phyloP scores from a whole-genome alignment of 2,797 vertebrate species.

The Fratercula arctica region DNA sequence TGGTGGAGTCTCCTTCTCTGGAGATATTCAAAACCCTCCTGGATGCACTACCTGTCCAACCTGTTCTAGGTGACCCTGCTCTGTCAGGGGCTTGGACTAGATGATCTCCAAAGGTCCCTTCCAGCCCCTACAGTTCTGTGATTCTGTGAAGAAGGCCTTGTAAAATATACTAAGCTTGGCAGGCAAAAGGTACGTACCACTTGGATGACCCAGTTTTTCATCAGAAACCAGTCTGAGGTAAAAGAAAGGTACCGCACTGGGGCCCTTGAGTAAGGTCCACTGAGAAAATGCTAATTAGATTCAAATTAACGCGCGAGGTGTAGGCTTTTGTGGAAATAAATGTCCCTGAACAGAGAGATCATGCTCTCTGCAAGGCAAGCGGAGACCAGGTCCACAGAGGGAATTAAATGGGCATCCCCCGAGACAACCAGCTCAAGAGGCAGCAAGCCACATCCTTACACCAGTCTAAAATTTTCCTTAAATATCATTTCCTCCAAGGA shows the following conservation, averaged over 20 bases:
- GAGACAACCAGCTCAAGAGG: not conserved
- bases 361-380: rapidly evolving
- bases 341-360: not conserved
- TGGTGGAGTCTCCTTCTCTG: not conserved
- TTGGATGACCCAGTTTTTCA: not conserved
- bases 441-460: not conserved
- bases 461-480: not conserved
- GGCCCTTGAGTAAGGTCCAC: not conserved
- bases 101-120: not conserved
- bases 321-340: not conserved
- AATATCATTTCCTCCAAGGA: not conserved
- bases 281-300: not conserved
- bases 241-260: not conserved
- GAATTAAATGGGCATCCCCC: not conserved
- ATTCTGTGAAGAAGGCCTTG: not conserved
- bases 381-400: rapidly evolving
- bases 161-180: not conserved
- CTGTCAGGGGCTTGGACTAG: not conserved
- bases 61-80: not conserved
- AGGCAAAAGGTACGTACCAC: not conserved
- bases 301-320: not conserved
- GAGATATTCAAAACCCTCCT: not conserved
- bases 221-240: not conserved
- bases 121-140: not conserved
- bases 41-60: not conserved